A percentile compares a stretch with the other conserved stretches of the same genome.
Conservation (phyloP, 2,888 invertebrate genomes). For the Apamea monoglypha region DNA sequence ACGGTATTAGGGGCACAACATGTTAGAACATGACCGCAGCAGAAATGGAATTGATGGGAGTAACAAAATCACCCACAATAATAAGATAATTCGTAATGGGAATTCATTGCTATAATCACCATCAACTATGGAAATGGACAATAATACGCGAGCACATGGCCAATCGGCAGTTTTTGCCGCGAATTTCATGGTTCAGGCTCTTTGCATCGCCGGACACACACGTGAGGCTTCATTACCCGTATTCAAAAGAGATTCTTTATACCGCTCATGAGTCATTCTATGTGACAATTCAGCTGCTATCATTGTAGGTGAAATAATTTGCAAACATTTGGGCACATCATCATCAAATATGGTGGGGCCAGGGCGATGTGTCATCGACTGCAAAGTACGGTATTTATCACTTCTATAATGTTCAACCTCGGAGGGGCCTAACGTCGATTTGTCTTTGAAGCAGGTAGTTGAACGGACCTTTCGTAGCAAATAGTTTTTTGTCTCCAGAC, state of each 20-base stretch:
- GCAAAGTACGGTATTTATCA: conserved; percentile 41
- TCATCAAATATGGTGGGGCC: conserved; percentile 67
- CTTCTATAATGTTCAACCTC: conserved; percentile 67
- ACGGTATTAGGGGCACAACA: conserved; percentile 18
- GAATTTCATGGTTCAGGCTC: conserved; percentile 50
- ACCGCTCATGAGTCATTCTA: conserved; percentile 71
- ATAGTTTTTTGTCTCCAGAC: conserved; percentile 79
- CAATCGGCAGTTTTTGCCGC: conserved; percentile 41
- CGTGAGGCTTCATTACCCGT: conserved; percentile 55
- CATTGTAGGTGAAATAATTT: conserved; percentile 61
- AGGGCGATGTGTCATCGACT: conserved; percentile 80
- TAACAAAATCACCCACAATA: background rate
- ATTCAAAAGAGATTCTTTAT: conserved; percentile 57
- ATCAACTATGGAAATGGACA: background rate
- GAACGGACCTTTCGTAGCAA: conserved; percentile 78
- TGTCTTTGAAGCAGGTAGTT: conserved; percentile 84
- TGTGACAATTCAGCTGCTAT: conserved; percentile 76
- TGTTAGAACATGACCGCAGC: conserved; percentile 27
- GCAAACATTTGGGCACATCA: conserved; percentile 65
- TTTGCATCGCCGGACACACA: conserved; percentile 49
- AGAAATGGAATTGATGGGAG: background rate
- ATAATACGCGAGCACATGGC: conserved; percentile 33
- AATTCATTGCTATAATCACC: background rate
- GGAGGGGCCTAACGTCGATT: conserved; percentile 72
- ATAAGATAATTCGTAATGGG: conserved; percentile 9